Evolutionary conservation across 2,797 vertebrate genomes (phyloP), one percentile per base, ranked within the genome.

Genomic region (Rhynchonycteris naso): DNA sequence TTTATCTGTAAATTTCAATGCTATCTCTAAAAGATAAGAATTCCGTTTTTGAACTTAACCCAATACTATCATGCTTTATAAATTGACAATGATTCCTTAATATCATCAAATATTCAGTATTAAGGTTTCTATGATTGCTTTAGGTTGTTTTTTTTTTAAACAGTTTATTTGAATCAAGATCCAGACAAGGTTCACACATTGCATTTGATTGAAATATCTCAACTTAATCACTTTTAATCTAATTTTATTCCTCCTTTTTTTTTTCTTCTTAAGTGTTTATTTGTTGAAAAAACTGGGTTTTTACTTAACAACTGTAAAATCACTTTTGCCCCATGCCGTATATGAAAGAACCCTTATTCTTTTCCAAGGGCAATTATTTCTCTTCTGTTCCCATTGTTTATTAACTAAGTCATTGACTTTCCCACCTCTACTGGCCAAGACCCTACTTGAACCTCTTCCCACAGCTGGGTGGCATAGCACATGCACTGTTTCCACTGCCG

Each of bases 41-140:
- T 56, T 92, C 21, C 79, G 84, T 81, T 33, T 93, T 95, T 92
- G 61, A 76, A 74, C 19, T 54, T 90, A 79, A 90, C n/a, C 90
- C 10, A 33, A 24, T 87, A 26, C 65, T 92, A 35, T 65, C 21
- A 65, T 88, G 59, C 58, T 87, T 93, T 72, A 52, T 66, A 68
- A 92, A n/a, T 69, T 81, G 52, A 15, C 35, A 58, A 0, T 92
- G 58, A 69, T 84, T 92, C 33, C 76, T 91, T 95, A 80, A 69
- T 92, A 30, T 65, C 33, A 35, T 82, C 54, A 89, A n/a, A 72
- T 87, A 78, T 43, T 86, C 43, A 78, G 30, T 88, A n/a, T 88
- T 90, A 52, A 56, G 5, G 35, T 90, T 93, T 93, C 68, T 91
- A 33, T 59, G 8, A 90, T 90, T 84, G 16, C 12, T 56, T 88